phyloP scores from a whole-genome alignment of 2,888 invertebrate species.

The Aphidius colemani region DNA sequence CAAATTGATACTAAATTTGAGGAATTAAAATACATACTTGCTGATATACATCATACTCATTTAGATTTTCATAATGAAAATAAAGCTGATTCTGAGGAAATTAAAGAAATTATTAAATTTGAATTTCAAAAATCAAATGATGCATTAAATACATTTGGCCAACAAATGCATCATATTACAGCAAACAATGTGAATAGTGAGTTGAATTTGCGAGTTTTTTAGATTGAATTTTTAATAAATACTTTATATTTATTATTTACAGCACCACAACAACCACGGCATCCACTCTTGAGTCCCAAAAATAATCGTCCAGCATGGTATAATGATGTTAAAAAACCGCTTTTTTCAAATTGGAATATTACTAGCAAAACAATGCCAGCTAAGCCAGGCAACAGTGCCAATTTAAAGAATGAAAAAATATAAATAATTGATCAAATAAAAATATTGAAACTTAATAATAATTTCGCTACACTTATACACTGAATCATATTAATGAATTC shows the following conservation, averaged over 20 bases:
- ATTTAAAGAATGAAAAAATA: too few relatives aligned
- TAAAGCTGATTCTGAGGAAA: constrained; percentile 12
- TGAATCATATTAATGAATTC: too few relatives aligned
- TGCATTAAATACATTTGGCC: background rate
- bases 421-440: too few relatives aligned
- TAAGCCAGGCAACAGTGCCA: too few relatives aligned
- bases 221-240: background rate
- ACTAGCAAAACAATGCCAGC: too few relatives aligned
- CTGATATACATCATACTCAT: constrained; percentile 17
- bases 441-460: too few relatives aligned
- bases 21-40: constrained; percentile 9
- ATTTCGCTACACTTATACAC: too few relatives aligned
- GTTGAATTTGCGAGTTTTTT: background rate
- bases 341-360: too few relatives aligned
- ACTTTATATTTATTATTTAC: background rate
- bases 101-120: background rate
- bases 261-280: background rate
- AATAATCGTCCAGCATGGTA: background rate
- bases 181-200: background rate
- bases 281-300: too few relatives aligned
- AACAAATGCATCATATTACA: background rate
- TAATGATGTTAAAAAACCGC: too few relatives aligned
- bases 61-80: constrained; percentile 13
- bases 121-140: background rate
- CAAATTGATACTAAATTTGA: constrained; percentile 10